Evolutionary conservation across 2,888 invertebrate genomes (phyloP).

Genomic region (Heliconius cydno): DNA sequence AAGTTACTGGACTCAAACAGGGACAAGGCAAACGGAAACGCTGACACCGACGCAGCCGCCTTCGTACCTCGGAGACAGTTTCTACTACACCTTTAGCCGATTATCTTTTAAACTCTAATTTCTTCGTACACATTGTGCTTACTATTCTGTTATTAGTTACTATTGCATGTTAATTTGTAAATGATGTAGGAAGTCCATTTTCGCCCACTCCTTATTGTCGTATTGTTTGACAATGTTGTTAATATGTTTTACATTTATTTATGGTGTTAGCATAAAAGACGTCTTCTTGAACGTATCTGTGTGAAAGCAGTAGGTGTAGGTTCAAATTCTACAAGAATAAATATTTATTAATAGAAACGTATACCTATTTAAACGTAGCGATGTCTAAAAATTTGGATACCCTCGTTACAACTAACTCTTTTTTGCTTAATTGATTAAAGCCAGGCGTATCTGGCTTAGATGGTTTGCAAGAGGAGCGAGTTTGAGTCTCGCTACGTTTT

Average conservation of each 20-base stretch:
- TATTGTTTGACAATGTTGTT: conserved; percentile 5
- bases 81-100: conserved; percentile 12
- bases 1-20: conserved; percentile 46
- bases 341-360: too few species aligned
- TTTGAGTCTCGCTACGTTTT: too few species aligned
- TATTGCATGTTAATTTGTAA: conserved; percentile 10
- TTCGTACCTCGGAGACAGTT: conserved; percentile 39
- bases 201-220: conserved; percentile 15
- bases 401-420: too few species aligned
- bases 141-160: neutral
- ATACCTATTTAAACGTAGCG: too few species aligned
- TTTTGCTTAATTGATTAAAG: too few species aligned
- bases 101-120: conserved; percentile 10
- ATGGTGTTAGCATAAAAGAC: neutral
- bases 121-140: conserved; percentile 10
- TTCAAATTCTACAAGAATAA: too few species aligned
- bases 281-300: neutral
- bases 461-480: too few species aligned
- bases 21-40: conserved; percentile 52
- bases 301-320: neutral
- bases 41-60: conserved; percentile 55
- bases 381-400: too few species aligned
- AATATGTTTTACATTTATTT: neutral
- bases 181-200: conserved; percentile 14
- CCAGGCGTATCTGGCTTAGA: too few species aligned